These are phyloP conservation scores for Platichthys flesus DNA, from an alignment of 2,113 vertebrate species.

Conservation along the genomic window DNA sequence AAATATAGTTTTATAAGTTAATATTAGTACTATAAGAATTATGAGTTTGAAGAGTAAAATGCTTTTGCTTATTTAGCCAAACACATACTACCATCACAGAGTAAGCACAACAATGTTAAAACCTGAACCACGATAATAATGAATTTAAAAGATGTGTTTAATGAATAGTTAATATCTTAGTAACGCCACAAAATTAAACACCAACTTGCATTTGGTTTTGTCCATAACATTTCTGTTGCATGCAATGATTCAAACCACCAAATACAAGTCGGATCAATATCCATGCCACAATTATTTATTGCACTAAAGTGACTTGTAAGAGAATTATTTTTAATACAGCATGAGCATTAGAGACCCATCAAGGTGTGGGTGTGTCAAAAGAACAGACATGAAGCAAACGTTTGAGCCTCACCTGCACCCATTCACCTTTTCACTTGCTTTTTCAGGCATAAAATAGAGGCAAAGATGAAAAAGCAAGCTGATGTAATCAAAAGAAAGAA, in stretches of 20 bases:
- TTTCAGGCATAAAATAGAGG: conserved; percentile 8
- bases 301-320: background rate
- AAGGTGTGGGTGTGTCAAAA: conserved; percentile 15
- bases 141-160: background rate
- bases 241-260: background rate
- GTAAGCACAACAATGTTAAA: background rate
- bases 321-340: background rate
- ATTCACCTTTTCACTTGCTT: conserved; percentile 51
- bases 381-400: background rate
- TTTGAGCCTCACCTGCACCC: conserved; percentile 48
- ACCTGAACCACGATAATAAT: background rate
- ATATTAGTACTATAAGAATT: too few relatives aligned
- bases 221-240: too few relatives aligned
- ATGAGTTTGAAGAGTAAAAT: background rate
- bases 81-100: background rate
- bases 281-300: background rate
- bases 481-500: conserved; percentile 43
- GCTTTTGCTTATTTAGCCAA: background rate
- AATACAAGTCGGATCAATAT: conserved; percentile 1
- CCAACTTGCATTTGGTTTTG: background rate
- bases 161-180: background rate
- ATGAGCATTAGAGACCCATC: background rate
- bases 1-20: too few relatives aligned
- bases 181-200: background rate
- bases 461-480: conserved; percentile 28